Evolutionary conservation across 2,113 vertebrate genomes (phyloP).

Genomic region (Alectura lathami): DNA sequence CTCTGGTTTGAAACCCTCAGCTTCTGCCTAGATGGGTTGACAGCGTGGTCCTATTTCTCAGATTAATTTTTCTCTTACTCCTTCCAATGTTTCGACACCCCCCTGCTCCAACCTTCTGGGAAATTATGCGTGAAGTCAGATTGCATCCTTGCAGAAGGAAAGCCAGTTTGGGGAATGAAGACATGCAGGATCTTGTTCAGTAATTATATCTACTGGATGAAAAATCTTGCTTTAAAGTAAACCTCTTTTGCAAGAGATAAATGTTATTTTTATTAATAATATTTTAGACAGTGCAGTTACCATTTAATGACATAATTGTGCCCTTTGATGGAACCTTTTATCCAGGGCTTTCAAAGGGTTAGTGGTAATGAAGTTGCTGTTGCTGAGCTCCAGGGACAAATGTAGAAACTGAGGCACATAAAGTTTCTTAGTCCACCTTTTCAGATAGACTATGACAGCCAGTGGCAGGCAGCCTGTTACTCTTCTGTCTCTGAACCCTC

Average conservation of each 20-base stretch:
- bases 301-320: slow-evolving; percentile 24
- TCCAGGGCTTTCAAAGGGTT: background rate
- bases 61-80: background rate
- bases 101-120: background rate
- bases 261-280: background rate
- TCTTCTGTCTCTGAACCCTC: background rate
- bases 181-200: background rate
- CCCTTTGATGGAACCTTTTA: slow-evolving; percentile 2
- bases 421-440: background rate
- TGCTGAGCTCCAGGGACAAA: background rate
- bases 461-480: background rate
- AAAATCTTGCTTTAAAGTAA: slow-evolving; percentile 10
- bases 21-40: background rate
- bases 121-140: background rate
- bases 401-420: background rate
- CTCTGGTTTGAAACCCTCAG: background rate
- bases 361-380: background rate
- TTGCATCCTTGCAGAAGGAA: background rate
- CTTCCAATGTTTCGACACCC: background rate
- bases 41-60: background rate
- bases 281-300: background rate
- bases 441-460: background rate
- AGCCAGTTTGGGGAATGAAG: background rate
- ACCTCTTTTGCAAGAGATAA: slow-evolving; percentile 36
- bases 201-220: background rate